These are phyloP conservation scores for Conomelus anceps DNA, from an alignment of 2,888 invertebrate genomes.

Conservation along the genomic window DNA sequence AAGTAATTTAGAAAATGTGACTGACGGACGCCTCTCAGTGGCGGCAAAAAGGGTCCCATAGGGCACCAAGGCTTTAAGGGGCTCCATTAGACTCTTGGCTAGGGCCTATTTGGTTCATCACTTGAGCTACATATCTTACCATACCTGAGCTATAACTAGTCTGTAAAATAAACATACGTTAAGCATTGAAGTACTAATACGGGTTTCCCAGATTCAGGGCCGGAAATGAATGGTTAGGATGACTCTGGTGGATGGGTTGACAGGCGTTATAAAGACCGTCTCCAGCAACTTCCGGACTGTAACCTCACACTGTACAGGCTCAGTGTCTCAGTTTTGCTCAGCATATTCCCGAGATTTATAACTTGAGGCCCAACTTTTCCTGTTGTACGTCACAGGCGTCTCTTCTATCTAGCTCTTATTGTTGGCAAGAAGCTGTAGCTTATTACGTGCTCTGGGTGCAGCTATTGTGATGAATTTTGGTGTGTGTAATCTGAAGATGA, in stretches of 20 bases:
- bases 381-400: not conserved
- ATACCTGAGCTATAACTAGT: too few relatives aligned
- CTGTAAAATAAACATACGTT: too few relatives aligned
- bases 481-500: not conserved
- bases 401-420: too few relatives aligned
- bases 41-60: too few relatives aligned
- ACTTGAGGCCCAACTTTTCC: not conserved
- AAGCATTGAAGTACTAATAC: too few relatives aligned
- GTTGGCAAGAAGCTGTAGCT: not conserved
- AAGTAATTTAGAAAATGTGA: too few relatives aligned
- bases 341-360: not conserved
- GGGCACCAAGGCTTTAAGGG: too few relatives aligned
- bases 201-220: too few relatives aligned
- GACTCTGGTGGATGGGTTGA: not conserved
- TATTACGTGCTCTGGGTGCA: not conserved
- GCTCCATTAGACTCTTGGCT: too few relatives aligned
- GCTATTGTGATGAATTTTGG: not conserved
- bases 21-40: too few relatives aligned
- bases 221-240: not conserved
- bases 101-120: too few relatives aligned
- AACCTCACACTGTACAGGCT: not conserved
- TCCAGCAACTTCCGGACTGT: not conserved
- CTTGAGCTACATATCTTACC: too few relatives aligned
- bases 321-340: not conserved
- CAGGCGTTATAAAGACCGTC: not conserved